Evolutionary conservation across 2,113 vertebrate genomes (phyloP).

Genomic region (Perca flavescens): DNA sequence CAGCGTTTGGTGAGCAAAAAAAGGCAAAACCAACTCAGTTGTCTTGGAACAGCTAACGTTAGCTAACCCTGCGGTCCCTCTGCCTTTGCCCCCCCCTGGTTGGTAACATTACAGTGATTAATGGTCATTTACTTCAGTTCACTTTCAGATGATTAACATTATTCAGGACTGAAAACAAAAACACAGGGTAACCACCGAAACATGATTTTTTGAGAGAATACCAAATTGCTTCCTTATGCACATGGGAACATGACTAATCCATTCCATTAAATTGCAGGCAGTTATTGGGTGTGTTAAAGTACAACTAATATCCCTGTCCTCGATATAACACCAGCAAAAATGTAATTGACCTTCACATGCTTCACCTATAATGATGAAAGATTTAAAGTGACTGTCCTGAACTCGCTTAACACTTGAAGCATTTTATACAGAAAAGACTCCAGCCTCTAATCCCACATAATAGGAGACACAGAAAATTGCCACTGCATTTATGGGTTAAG

Average conservation of each 20-base stretch:
- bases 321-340: not conserved
- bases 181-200: not conserved
- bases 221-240: constrained; percentile 14
- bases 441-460: constrained; percentile 35
- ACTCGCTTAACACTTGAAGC: constrained; percentile 19
- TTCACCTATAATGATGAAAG: not conserved
- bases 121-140: constrained; percentile 12
- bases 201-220: not conserved
- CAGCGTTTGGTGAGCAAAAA: too few species aligned
- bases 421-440: constrained; percentile 31
- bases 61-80: too few species aligned
- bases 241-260: constrained; percentile 2
- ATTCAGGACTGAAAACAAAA: constrained; percentile 3
- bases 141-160: not conserved
- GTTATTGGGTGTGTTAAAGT: not conserved
- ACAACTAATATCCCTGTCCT: not conserved
- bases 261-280: not conserved
- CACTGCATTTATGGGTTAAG: constrained; percentile 15
- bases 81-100: not conserved
- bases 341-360: not conserved
- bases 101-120: not conserved
- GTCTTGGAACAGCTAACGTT: too few species aligned
- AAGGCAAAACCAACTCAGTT: too few species aligned
- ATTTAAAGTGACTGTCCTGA: not conserved
- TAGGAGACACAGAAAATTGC: constrained; percentile 6